Conservation (phyloP, 2,888 invertebrate genomes). For the Buathra laborator region DNA sequence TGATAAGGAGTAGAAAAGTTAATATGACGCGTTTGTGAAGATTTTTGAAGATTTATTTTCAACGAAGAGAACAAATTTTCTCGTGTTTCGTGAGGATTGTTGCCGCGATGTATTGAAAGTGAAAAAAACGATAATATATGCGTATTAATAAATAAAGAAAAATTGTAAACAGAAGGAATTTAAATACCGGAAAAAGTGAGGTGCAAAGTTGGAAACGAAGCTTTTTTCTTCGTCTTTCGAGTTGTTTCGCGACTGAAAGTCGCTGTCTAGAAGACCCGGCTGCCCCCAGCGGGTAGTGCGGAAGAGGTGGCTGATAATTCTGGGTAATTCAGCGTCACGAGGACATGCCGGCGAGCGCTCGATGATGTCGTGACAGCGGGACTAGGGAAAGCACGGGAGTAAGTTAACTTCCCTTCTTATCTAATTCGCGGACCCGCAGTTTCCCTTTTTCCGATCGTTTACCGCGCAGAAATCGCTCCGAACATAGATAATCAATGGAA, state of each 20-base stretch:
- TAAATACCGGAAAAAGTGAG: not conserved
- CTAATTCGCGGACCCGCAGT: not conserved
- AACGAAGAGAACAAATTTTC: no score
- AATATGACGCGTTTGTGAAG: not conserved
- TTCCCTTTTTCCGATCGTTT: not conserved
- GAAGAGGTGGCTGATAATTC: slow-evolving; percentile 48
- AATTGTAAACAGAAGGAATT: not conserved
- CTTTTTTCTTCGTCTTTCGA: slow-evolving; percentile 17
- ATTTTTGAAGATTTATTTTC: not conserved
- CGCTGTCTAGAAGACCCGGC: slow-evolving; percentile 20
- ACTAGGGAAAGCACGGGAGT: slow-evolving; percentile 72
- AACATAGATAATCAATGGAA: not conserved
- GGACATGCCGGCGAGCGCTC: slow-evolving; percentile 74
- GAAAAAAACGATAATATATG: not conserved
- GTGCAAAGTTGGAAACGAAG: not conserved
- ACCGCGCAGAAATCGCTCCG: no score
- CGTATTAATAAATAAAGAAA: no score
- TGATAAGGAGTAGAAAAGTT: not conserved
- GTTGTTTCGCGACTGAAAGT: slow-evolving; percentile 44
- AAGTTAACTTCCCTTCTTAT: slow-evolving; percentile 61
- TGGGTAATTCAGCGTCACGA: slow-evolving; percentile 67
- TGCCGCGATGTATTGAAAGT: not conserved
- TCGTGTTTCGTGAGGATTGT: not conserved
- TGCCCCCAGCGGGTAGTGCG: slow-evolving; percentile 60
- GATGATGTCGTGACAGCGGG: slow-evolving; percentile 79